phyloP scores from a whole-genome alignment of 2,113 vertebrate genomes.

The Nanorana parkeri region DNA sequence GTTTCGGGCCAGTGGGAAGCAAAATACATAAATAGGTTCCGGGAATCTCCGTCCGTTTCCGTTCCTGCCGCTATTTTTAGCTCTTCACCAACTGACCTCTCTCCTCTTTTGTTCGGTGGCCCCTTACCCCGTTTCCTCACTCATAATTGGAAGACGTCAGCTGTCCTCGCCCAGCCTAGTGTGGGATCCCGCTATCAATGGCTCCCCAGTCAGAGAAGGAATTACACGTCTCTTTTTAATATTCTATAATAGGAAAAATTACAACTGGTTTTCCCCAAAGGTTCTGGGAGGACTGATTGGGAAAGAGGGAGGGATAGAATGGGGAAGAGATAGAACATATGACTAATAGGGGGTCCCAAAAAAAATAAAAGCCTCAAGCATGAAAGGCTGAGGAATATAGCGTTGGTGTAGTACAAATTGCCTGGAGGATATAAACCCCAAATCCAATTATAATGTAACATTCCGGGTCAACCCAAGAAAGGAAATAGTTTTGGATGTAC shows the following conservation, averaged over 20 bases:
- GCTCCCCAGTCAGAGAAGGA: conserved; percentile 6
- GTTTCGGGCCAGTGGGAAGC: background rate
- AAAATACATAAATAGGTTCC: conserved; percentile 19
- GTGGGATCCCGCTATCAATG: background rate
- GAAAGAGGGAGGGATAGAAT: background rate
- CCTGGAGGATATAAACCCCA: too few species aligned
- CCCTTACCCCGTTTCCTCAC: conserved; percentile 24
- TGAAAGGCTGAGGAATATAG: background rate
- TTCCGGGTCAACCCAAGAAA: too few species aligned
- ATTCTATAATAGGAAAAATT: background rate
- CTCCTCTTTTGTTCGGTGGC: background rate
- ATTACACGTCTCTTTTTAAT: background rate
- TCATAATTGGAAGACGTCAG: conserved; percentile 10
- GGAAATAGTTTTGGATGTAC: too few species aligned
- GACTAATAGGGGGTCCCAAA: background rate
- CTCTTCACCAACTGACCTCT: background rate
- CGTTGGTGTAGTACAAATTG: background rate
- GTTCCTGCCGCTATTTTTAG: conserved; percentile 24
- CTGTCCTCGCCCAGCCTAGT: conserved; percentile 14
- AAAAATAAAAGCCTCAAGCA: too few species aligned
- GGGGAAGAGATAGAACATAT: background rate
- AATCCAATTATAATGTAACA: too few species aligned
- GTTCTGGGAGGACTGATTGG: background rate
- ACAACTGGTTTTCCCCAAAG: background rate
- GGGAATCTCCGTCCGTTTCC: conserved; percentile 13